phyloP scores from a whole-genome alignment of 2,797 vertebrate species.

The Lophotriccus pileatus region DNA sequence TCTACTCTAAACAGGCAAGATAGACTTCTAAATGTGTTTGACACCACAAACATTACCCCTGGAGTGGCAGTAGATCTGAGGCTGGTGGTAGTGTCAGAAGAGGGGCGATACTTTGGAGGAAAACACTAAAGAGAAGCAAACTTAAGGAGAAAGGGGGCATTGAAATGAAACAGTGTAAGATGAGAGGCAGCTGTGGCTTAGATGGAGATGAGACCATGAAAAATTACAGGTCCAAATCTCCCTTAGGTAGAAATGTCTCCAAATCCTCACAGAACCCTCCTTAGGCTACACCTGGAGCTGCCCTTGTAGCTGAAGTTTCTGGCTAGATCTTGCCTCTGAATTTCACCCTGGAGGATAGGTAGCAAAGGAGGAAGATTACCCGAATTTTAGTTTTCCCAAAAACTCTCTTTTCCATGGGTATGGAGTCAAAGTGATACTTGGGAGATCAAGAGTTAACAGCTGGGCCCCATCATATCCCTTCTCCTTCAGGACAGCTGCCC shows the following conservation, averaged over 20 bases:
- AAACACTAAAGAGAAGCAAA: background rate
- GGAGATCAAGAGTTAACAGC: background rate
- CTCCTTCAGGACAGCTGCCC: background rate
- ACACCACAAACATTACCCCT: background rate
- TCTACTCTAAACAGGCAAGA: background rate
- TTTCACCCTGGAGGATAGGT: background rate
- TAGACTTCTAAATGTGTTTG: background rate
- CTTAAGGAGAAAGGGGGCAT: background rate
- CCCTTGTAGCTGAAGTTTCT: background rate
- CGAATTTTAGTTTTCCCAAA: background rate
- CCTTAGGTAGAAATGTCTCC: background rate
- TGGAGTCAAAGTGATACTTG: background rate
- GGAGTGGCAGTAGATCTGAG: background rate
- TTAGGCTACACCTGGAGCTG: background rate
- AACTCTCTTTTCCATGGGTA: background rate
- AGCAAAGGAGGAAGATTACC: background rate
- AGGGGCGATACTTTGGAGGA: fast-evolving
- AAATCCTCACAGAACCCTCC: background rate
- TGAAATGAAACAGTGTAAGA: background rate
- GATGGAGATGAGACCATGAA: background rate
- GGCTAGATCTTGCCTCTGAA: background rate
- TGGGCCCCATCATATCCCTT: background rate
- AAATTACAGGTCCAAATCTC: background rate
- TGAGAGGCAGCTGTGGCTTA: background rate
- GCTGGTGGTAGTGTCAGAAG: background rate